Percentiles rank a stretch among this genome's conserved stretches.
These are phyloP conservation scores for Hylyphantes graminicola DNA, from an alignment of 1,140 invertebrate genomes.

Conservation along the genomic window DNA sequence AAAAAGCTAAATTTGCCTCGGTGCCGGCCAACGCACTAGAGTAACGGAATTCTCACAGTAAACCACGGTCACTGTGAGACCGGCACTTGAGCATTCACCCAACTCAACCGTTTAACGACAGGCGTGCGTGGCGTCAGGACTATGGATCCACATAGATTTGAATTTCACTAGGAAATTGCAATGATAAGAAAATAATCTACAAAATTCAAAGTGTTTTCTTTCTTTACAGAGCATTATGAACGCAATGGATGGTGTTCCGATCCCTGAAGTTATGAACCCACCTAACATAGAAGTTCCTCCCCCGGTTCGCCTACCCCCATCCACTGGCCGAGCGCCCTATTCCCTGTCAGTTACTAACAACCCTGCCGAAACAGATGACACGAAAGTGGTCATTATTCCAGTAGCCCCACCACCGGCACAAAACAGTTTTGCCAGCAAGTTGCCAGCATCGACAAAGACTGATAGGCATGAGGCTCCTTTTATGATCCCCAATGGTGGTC, in stretches of 20 bases:
- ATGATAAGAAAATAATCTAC: no score
- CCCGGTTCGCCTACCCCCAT: background rate
- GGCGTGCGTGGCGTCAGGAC: no score
- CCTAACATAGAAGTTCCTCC: conserved; percentile 2
- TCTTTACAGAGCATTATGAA: conserved; percentile 15
- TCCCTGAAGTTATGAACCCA: conserved; percentile 10
- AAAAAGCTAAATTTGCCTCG: no score
- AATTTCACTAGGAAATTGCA: no score
- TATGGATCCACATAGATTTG: no score
- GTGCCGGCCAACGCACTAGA: no score
- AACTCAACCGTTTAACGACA: no score
- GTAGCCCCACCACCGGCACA: background rate
- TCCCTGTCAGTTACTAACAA: conserved; percentile 3
- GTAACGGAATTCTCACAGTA: no score
- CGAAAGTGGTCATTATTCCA: conserved; percentile 28
- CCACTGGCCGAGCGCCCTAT: background rate
- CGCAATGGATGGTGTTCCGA: background rate
- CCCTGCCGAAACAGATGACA: background rate
- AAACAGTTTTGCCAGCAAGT: conserved; percentile 11
- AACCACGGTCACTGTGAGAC: no score
- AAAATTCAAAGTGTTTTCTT: background rate
- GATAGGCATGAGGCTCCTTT: conserved; percentile 26
- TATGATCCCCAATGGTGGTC: conserved; percentile 2
- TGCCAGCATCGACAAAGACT: conserved; percentile 4
- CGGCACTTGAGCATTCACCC: no score